These are phyloP conservation scores for Andrena fulva DNA, from an alignment of 2,888 invertebrate species.

Conservation along the genomic window DNA sequence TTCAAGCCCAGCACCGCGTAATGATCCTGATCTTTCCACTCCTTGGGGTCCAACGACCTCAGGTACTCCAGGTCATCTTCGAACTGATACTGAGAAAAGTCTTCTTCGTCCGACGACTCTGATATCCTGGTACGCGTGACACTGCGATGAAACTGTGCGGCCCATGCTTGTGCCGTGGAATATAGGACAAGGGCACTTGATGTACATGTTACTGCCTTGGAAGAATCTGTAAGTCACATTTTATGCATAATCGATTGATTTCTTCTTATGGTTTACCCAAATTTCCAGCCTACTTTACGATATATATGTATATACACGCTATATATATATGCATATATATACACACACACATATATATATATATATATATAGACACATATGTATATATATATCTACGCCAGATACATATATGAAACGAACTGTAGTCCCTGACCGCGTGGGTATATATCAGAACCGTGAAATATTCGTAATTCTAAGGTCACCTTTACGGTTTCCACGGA, in stretches of 20 bases:
- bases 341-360: background rate
- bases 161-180: slow-evolving; percentile 81
- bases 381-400: no score
- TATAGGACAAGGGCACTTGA: slow-evolving; percentile 80
- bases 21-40: slow-evolving; percentile 99
- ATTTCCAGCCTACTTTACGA: background rate
- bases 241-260: background rate
- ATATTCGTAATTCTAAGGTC: slow-evolving; percentile 35
- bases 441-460: slow-evolving; percentile 15
- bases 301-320: background rate
- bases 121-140: slow-evolving; percentile 68
- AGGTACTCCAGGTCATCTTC: slow-evolving; percentile 93
- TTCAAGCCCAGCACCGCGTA: slow-evolving; percentile 97
- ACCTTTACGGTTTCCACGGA: slow-evolving; percentile 18
- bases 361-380: background rate
- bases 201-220: slow-evolving; percentile 61
- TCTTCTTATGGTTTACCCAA: no score
- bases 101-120: slow-evolving; percentile 79
- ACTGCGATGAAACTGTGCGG: slow-evolving; percentile 78
- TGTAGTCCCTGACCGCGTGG: slow-evolving; percentile 26
- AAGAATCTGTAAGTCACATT: slow-evolving; percentile 37
- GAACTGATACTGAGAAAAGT: slow-evolving; percentile 85
- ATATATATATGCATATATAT: background rate
- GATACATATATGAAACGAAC: background rate
- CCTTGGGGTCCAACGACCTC: slow-evolving; percentile 95